Evolutionary conservation across 2,113 vertebrate genomes (phyloP), one percentile per base, ranked within the genome.

Genomic region (Rhinoderma darwinii): DNA sequence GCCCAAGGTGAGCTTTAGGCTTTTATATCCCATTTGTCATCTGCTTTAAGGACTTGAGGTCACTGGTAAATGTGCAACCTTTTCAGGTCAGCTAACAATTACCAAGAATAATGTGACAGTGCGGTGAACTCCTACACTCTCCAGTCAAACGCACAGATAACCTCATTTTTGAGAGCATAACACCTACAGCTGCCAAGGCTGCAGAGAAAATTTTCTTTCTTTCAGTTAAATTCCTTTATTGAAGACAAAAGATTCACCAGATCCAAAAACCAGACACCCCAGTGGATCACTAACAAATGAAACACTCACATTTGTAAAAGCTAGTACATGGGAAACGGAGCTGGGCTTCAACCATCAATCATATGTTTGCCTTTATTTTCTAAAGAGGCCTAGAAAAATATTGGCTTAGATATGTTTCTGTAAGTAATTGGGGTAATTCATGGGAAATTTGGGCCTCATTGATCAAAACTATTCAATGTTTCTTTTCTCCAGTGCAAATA

Each of bases 1-100:
- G 8, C 95, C 96, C 0, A 91, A 90, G 97, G 98, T 99, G 89
- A 85, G 94, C 30, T 32, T 17, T 61, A 4, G 41, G 54, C 2
- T 8, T 8, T 44, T 39, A 9, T 41, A 37, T 9, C 15, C 22
- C 39, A 43, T 56, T 56, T 39, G 27, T 63, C 80, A 44, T 82
- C 3, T n/a, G 22, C 44, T 32, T 30, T 59, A 30, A 43, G n/a
- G 43, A n/a, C 32, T 44, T n/a, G 32, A 41, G 51, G 25, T 75
- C 50, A 74, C 51, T 75, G 32, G 22, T 59, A 11, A 72, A 74
- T 41, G 32, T 59, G n/a, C 25, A n/a, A 8, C 44, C 15, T 56
- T 39, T 84, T 27, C 51, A 18, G 83, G 83, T 84, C 51, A 75
- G 43, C 10, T 30, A 75, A 25, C 37, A 41, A 72, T 75, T 84